Conservation (phyloP, 2,113 vertebrate genomes). For the Delphinus delphis region DNA sequence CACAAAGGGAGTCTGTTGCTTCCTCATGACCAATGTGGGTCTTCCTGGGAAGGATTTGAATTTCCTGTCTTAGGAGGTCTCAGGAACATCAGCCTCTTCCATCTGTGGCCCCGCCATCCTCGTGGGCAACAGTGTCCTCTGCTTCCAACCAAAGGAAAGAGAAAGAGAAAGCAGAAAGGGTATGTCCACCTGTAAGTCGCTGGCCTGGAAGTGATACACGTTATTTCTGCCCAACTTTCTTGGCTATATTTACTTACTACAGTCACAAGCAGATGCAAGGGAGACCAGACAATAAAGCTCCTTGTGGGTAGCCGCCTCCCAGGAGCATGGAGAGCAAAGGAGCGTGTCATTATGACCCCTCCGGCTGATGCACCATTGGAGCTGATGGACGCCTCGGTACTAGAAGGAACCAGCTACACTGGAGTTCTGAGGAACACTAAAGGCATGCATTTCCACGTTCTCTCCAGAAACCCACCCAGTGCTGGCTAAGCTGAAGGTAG, state of each 20-base stretch:
- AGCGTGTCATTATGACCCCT: rapidly evolving
- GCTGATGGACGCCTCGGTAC: rapidly evolving
- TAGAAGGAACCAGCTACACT: rapidly evolving
- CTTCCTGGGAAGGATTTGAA: not conserved
- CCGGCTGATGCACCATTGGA: rapidly evolving
- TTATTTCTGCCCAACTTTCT: not conserved
- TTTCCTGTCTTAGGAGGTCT: not conserved
- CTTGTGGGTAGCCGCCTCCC: not conserved
- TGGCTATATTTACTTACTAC: not conserved
- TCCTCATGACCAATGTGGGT: not conserved
- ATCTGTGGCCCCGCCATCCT: not conserved
- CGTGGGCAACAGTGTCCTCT: not conserved
- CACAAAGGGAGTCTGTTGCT: not conserved
- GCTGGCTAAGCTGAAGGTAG: not conserved
- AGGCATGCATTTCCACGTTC: rapidly evolving
- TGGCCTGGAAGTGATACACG: rapidly evolving
- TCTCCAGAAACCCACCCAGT: not conserved
- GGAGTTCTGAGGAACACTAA: not conserved
- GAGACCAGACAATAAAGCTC: too few species aligned
- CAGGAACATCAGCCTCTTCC: not conserved
- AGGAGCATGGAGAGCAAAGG: rapidly evolving
- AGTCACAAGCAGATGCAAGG: not conserved
- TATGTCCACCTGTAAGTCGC: rapidly evolving
- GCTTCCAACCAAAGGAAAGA: not conserved
- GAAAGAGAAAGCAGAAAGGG: not conserved